Evolutionary conservation across 2,113 vertebrate genomes (phyloP).

Genomic region (Charina bottae): DNA sequence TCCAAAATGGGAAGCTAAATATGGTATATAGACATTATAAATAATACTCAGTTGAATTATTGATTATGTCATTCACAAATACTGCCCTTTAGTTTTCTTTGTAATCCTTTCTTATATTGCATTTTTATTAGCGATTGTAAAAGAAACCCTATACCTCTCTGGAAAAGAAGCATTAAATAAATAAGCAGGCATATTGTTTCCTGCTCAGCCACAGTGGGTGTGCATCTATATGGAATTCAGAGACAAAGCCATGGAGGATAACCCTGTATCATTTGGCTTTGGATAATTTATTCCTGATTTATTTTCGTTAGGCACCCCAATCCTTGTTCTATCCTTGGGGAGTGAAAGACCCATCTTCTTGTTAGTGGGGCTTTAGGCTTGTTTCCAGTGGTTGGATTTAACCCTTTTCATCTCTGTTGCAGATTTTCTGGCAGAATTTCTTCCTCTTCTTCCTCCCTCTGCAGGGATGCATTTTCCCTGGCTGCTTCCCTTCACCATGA

Average conservation of each 20-base stretch:
- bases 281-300: not conserved
- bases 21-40: not conserved
- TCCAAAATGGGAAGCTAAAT: not conserved
- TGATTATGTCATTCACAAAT: not conserved
- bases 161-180: not conserved
- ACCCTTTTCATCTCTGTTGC: too few species aligned
- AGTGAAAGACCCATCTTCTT: not conserved
- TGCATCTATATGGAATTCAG: not conserved
- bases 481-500: too few species aligned
- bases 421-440: too few species aligned
- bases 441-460: too few species aligned
- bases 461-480: too few species aligned
- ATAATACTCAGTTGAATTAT: not conserved
- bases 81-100: not conserved
- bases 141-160: not conserved
- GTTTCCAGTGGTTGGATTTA: too few species aligned
- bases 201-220: not conserved
- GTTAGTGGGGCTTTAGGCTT: too few species aligned
- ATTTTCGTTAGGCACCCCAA: not conserved
- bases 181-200: not conserved
- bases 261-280: not conserved
- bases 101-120: not conserved
- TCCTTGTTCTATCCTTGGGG: not conserved
- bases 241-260: not conserved
- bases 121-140: not conserved